Base-by-base conservation (phyloP, 2,888 invertebrate genomes). In the Drepana falcataria region DNA sequence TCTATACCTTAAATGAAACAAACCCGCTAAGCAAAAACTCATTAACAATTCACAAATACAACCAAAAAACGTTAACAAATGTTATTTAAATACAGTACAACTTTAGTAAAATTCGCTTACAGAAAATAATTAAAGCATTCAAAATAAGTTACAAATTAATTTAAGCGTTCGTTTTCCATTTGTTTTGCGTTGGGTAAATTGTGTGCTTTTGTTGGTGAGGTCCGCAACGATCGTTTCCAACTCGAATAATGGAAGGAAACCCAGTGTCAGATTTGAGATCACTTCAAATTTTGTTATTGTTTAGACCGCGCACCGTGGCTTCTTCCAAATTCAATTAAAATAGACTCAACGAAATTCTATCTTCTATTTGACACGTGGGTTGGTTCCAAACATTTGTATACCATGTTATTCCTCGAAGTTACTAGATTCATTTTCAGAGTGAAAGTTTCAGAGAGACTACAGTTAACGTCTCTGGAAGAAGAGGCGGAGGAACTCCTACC, bases 121-220 rank as follows among this genome's bases (percentile, higher is more conserved):
- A 52, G 44, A 61, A 61, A 64, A 65, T 66, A 66, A 69, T 73
- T 67, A 74, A 68, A 61, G 66, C 59, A 63, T 69, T 65, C 61
- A 66, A 67, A 61, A 71, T 71, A 66, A 73, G 65, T 73, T 73
- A 53, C 57, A 66, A 76, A 78, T 73, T 77, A 77, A 75, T 73
- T 76, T 73, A 60, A 54, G 59, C 57, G 63, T 63, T 63, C 64
- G 58, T 58, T 55, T 62, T 60, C 59, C 62, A 63, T 48, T 48
- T 53, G 40, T 40, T 40, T 40, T 41, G 34, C 34, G 33, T 40
- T 34, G 33, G 33, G 41, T 51, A 40, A 51, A 51, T 51, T 51
- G 40, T 51, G 51, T 51, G 40, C 51, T 40, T 49, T 51, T 51
- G 51, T 51, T 49, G 40, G 33, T 33, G 6, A 51, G 33, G 40